These are phyloP conservation scores for Stictonetta naevosa DNA, from an alignment of 2,113 vertebrate genomes.

Conservation along the genomic window DNA sequence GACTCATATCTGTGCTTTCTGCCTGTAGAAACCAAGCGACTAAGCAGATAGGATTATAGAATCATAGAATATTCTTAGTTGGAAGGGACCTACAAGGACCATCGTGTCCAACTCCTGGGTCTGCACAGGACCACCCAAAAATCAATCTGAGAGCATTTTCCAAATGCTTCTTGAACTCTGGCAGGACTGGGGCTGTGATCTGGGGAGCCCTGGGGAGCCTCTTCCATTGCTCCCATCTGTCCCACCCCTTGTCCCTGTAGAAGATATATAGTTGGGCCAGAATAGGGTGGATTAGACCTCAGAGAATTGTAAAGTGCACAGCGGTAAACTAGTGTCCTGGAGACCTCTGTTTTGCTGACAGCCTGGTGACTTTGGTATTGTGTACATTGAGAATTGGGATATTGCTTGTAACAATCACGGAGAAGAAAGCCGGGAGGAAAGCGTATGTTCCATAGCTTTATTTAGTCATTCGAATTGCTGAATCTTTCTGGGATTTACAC, in stretches of 20 bases:
- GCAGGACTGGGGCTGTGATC: too few species aligned
- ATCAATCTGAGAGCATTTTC: too few species aligned
- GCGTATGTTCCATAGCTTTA: neutral
- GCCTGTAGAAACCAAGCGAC: neutral
- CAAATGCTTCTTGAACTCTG: neutral
- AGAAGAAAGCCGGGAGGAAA: neutral
- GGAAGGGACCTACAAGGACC: too few species aligned
- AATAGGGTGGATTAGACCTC: neutral
- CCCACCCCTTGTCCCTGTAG: neutral
- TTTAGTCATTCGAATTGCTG: neutral
- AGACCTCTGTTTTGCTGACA: neutral
- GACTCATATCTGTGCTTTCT: neutral
- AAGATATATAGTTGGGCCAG: neutral
- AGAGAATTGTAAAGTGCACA: neutral
- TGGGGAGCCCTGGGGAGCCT: too few species aligned
- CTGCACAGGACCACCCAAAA: too few species aligned
- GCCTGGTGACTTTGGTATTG: neutral
- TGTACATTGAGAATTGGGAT: neutral
- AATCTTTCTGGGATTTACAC: neutral
- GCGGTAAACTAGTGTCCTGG: neutral
- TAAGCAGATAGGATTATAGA: neutral
- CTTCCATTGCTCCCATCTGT: neutral
- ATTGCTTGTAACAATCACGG: neutral
- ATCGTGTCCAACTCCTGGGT: too few species aligned
- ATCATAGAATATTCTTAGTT: too few species aligned